Percentiles rank a stretch among this genome's conserved stretches.
Evolutionary conservation across 2,113 vertebrate species (phyloP).

Genomic region (Nestor notabilis): DNA sequence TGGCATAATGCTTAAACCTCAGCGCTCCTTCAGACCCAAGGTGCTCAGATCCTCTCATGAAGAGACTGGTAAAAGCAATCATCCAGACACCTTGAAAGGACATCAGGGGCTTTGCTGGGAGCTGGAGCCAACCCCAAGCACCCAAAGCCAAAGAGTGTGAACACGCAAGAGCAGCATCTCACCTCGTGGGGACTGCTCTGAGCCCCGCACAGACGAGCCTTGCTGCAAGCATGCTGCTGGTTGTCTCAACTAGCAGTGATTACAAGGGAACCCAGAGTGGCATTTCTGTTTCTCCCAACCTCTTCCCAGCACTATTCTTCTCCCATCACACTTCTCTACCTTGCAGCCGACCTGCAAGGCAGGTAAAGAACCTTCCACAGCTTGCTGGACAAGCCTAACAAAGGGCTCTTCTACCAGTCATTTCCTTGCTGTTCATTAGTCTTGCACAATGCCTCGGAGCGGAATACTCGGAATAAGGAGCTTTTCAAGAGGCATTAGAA

Average conservation of each 20-base stretch:
- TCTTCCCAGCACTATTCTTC: background rate
- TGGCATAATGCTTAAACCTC: background rate
- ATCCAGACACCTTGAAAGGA: background rate
- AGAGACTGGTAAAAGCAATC: background rate
- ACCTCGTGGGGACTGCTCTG: background rate
- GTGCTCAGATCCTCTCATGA: background rate
- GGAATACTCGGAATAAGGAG: background rate
- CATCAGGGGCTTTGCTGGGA: background rate
- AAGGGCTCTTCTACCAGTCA: background rate
- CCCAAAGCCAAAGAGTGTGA: background rate
- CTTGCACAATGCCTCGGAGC: background rate
- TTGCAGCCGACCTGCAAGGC: background rate
- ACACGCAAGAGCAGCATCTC: fast-evolving
- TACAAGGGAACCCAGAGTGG: background rate
- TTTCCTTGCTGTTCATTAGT: background rate
- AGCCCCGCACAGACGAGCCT: background rate
- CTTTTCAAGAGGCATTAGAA: background rate
- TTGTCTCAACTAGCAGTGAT: background rate
- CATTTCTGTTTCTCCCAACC: background rate
- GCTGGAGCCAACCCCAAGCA: background rate
- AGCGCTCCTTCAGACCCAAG: background rate
- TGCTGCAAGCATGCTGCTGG: background rate
- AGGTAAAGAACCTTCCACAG: background rate
- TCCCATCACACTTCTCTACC: background rate
- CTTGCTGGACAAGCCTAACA: background rate